Base-by-base conservation (phyloP, 2,888 invertebrate genomes). In the Heliconius ethilla region DNA sequence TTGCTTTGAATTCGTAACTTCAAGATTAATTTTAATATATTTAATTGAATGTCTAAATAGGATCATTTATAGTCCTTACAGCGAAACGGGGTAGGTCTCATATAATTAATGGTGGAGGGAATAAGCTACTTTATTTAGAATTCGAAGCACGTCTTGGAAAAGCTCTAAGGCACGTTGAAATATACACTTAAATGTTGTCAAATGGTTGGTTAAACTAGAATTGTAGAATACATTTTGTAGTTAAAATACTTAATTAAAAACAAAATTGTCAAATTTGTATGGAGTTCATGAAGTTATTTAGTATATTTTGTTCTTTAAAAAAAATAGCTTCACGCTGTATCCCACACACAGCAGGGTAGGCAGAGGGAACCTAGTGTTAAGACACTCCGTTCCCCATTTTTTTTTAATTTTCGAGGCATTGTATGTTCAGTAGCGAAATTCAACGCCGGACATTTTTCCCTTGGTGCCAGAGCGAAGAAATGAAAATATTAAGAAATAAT, bases 121-220 rank as follows among this genome's bases (percentile, higher is more conserved):
- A 74, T 74, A 74, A 76, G 63, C 73, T 73, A 74, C 75, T 74
- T 73, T 78, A 67, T 76, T 80, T 80, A 62, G 67, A 55, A 76
- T 78, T 80, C 80, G 70, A 59, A 76, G 80, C 80, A 76, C 78
- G 78, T 78, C 73, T 76, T 69, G 75, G 69, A 76, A 78, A 70
- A 77, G 66, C 59, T 77, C 72, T 75, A 70, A 77, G 63, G 65
- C 67, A 77, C 55, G 72, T 67, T 74, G 73, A 72, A 73, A 73
- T 67, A 72, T 77, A 77, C 73, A 75, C 66, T 75, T 74, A 74
- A 63, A 74, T 74, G 74, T 74, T 74, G 74, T 74, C 74, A 62
- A 74, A 74, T 63, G 63, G 40, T 74, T 74, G 40, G 62, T 40
- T 65, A 65, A 75, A 63, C 25, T 65, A 22, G 37, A 75, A 63